phyloP scores from a whole-genome alignment of 2,888 invertebrate genomes.

The Allacma fusca region DNA sequence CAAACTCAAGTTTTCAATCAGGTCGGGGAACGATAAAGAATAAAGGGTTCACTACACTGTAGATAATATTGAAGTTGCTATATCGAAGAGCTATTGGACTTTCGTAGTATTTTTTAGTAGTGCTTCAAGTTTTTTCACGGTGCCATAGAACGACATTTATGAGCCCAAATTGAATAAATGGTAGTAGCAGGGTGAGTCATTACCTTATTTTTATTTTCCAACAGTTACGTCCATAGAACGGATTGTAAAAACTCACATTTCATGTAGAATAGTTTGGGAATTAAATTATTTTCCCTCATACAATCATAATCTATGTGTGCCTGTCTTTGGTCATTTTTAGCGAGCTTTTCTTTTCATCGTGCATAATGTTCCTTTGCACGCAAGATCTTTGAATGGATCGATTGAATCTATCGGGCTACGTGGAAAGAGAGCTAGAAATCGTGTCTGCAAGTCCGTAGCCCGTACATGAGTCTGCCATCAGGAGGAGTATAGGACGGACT shows the following conservation, averaged over 20 bases:
- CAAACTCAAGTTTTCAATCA: neutral
- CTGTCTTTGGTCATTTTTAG: slow-evolving; percentile 22
- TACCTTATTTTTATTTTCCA: slow-evolving; percentile 7
- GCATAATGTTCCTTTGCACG: slow-evolving; percentile 41
- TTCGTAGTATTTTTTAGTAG: too few species aligned
- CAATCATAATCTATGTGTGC: slow-evolving; percentile 23
- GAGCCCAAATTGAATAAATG: neutral
- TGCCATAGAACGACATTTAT: too few species aligned
- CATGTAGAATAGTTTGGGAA: slow-evolving; percentile 18
- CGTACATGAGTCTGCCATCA: slow-evolving; percentile 13
- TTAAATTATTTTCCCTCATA: slow-evolving; percentile 24
- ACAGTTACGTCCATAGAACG: neutral
- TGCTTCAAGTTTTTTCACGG: too few species aligned
- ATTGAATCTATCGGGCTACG: slow-evolving; percentile 37
- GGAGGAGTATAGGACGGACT: slow-evolving; percentile 8
- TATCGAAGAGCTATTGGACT: too few species aligned
- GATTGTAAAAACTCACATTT: neutral
- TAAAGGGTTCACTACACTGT: neutral
- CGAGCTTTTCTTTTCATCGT: slow-evolving; percentile 21
- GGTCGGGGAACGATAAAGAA: neutral
- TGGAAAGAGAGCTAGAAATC: slow-evolving; percentile 17
- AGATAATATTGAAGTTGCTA: too few species aligned
- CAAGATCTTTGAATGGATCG: slow-evolving; percentile 42
- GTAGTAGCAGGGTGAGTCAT: neutral
- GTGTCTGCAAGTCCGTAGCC: slow-evolving; percentile 9